Evolutionary conservation across 2,113 vertebrate species (phyloP).

Genomic region (Cololabis saira): DNA sequence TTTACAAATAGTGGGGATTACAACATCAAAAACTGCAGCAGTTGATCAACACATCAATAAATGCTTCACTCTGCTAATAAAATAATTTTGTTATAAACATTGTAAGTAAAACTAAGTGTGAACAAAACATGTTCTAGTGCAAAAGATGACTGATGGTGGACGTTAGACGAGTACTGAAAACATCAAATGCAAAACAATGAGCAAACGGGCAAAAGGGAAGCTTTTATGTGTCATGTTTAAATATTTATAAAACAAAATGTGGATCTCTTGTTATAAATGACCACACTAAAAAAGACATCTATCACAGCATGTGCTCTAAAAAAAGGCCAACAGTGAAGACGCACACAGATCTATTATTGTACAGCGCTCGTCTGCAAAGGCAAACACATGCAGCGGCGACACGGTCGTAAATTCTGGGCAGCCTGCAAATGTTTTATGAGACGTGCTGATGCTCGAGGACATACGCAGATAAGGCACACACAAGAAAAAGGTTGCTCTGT

Average conservation of each 20-base stretch:
- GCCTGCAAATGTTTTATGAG: not conserved
- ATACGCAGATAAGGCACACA: not conserved
- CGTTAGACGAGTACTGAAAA: not conserved
- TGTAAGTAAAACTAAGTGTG: too few species aligned
- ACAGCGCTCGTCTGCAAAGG: not conserved
- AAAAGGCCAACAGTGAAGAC: not conserved
- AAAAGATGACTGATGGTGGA: too few species aligned
- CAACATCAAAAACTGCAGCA: too few species aligned
- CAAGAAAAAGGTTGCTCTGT: not conserved
- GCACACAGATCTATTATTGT: not conserved
- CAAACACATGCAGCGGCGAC: not conserved
- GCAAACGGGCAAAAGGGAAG: not conserved
- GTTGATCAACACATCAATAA: too few species aligned
- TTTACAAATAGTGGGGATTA: too few species aligned
- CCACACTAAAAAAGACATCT: not conserved
- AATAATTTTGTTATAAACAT: too few species aligned
- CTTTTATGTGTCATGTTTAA: not conserved
- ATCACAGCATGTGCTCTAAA: not conserved
- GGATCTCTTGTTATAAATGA: conserved; percentile 1
- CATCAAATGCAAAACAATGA: not conserved
- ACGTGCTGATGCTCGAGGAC: not conserved
- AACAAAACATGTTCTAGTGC: too few species aligned
- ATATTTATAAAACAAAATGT: conserved; percentile 4
- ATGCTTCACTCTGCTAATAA: too few species aligned
- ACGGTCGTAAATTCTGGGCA: rapidly evolving